Base-by-base conservation (phyloP, 2,888 invertebrate genomes). In the Fabriciana adippe region DNA sequence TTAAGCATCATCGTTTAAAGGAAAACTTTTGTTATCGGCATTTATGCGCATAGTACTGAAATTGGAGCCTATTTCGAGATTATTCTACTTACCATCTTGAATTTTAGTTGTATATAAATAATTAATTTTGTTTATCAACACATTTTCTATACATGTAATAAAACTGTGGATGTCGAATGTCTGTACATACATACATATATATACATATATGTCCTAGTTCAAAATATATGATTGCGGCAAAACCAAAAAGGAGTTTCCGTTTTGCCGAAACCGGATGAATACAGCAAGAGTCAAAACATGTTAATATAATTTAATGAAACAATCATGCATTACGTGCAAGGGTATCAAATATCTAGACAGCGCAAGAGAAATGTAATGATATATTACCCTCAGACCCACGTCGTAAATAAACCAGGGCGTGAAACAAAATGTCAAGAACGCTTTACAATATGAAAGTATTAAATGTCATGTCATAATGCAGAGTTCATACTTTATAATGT, bases 341-440 rank as follows among this genome's bases (percentile, higher is more conserved):
- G 21, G 70, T 67, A 73, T 71, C 70, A 68, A 67, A 73, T 51
- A 35, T 15, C 8, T 51, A 64, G 70, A 63, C 54, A 50, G 54
- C 35, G 59, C 18, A 16, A 59, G 53, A 57, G 26, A 26, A 55
- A 18, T 31, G 59, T 35, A 54, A 13, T 59, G 47, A 59, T 48
- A 54, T 54, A 54, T 66, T 18, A 47, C 35, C n/a, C 14, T 16
- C 16, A 14, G 8, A 2, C 51, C 54, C 47, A n/a, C 48, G 47
- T 15, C 21, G 26, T 48, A 35, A 57, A 55, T 48, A 18, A 55
- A 26, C 15, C 18, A 4, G 47, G 54, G 48, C 48, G 66, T 21
- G 54, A 35, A 18, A 50, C 16, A 56, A 66, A 60, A 55, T 48
- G 59, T 66, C 48, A 31, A 35, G n/a, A 13, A n/a, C 50, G 21